phyloP scores from a whole-genome alignment of 37 sponge, comb jelly and placozoan genomes.

The Axinella damicornis region DNA sequence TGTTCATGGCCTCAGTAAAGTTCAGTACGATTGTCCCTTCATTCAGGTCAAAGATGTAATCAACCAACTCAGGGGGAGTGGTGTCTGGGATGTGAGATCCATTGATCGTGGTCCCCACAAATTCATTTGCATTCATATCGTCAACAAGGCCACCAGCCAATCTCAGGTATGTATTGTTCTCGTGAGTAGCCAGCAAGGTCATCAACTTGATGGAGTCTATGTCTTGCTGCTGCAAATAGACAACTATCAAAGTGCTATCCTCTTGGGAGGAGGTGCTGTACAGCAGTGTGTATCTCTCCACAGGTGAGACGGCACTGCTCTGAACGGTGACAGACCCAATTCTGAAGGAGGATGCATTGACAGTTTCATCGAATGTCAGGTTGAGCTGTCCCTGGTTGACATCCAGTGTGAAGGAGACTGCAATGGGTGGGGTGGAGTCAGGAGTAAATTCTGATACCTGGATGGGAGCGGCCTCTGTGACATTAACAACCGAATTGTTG shows the following conservation, averaged over 20 bases:
- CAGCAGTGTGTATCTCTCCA: slow-evolving; percentile 38
- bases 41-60: slow-evolving; percentile 73
- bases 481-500: slow-evolving; percentile 50
- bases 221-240: slow-evolving; percentile 62
- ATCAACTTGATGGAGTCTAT: slow-evolving; percentile 74
- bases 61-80: slow-evolving; percentile 64
- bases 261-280: slow-evolving; percentile 50
- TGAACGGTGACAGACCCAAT: slow-evolving; percentile 45
- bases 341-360: slow-evolving; percentile 73
- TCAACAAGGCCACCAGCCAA: slow-evolving; percentile 24
- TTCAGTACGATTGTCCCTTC: slow-evolving; percentile 56
- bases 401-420: slow-evolving; percentile 59
- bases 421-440: slow-evolving; percentile 79
- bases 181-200: slow-evolving; percentile 49
- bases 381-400: slow-evolving; percentile 59
- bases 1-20: slow-evolving; percentile 82
- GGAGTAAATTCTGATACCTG: slow-evolving; percentile 29
- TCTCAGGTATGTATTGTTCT: slow-evolving; percentile 64
- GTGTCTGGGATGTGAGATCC: slow-evolving; percentile 55
- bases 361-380: slow-evolving; percentile 83
- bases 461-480: slow-evolving; percentile 16
- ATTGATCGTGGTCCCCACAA: neutral
- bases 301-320: slow-evolving; percentile 43
- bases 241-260: slow-evolving; percentile 47
- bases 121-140: slow-evolving; percentile 72